phyloP scores from a whole-genome alignment of 2,113 vertebrate species.

The Ictidomys tridecemlineatus region DNA sequence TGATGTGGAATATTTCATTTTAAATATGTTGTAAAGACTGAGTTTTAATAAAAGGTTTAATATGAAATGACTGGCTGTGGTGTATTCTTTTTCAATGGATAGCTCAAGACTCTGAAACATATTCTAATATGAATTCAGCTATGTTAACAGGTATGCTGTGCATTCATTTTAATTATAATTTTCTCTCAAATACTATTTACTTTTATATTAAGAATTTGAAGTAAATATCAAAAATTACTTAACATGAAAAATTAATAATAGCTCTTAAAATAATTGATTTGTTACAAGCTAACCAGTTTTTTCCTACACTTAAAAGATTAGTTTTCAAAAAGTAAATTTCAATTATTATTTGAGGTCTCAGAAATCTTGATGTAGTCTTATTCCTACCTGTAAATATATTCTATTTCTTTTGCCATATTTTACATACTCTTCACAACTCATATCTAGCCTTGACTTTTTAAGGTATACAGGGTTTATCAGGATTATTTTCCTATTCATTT shows the following conservation, averaged over 20 bases:
- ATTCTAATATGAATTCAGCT: not conserved
- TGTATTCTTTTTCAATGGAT: not conserved
- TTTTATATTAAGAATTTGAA: constrained; percentile 21
- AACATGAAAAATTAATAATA: not conserved
- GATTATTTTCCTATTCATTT: not conserved
- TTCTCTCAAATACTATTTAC: not conserved
- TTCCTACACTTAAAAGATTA: not conserved
- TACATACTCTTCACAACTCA: not conserved
- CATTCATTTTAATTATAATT: not conserved
- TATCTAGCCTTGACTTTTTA: not conserved
- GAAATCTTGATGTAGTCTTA: not conserved
- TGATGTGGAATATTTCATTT: constrained; percentile 87
- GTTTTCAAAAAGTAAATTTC: not conserved
- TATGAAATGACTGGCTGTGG: constrained; percentile 61
- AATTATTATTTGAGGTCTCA: constrained; percentile 28
- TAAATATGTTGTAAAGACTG: constrained; percentile 85
- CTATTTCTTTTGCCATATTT: not conserved
- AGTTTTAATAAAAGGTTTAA: constrained; percentile 88
- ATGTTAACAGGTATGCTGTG: not conserved
- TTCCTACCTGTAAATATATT: not conserved
- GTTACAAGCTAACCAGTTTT: not conserved
- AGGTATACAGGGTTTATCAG: not conserved
- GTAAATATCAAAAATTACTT: not conserved
- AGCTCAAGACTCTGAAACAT: not conserved
- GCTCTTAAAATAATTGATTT: not conserved